phyloP scores from a whole-genome alignment of 1,140 invertebrate genomes.

The Ceratina japonica region DNA sequence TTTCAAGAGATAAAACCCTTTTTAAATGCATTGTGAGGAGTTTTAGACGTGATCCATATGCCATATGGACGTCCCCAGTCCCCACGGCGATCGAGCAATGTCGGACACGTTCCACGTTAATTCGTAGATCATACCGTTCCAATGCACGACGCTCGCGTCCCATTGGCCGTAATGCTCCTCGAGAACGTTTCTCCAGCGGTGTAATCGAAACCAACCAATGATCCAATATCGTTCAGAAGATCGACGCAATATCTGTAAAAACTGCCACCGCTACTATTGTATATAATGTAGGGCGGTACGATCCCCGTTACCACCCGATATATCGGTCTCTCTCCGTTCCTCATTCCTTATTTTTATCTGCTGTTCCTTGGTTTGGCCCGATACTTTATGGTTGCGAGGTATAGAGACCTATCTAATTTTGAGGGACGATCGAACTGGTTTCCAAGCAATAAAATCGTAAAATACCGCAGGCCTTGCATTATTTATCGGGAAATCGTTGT shows the following conservation, averaged over 20 bases:
- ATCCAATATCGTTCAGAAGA: constrained; percentile 85
- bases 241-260: constrained; percentile 96
- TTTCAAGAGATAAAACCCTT: no score
- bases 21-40: no score
- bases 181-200: constrained; percentile 86
- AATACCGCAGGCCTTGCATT: not conserved
- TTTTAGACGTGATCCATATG: constrained; percentile 93
- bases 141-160: constrained; percentile 87
- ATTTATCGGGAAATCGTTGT: no score
- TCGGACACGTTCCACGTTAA: constrained; percentile 92
- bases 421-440: not conserved
- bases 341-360: constrained; percentile 39
- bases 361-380: not conserved
- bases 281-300: constrained; percentile 90
- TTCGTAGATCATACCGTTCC: constrained; percentile 95
- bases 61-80: constrained; percentile 85
- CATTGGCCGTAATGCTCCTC: constrained; percentile 91
- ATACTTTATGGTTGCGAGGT: not conserved
- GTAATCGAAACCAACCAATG: constrained; percentile 94
- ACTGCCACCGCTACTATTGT: constrained; percentile 81
- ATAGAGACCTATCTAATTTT: constrained; percentile 2
- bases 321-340: constrained; percentile 81
- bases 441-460: not conserved
- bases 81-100: constrained; percentile 85
- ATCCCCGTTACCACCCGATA: constrained; percentile 90